These are phyloP conservation scores for Psittacara wagleri DNA, from an alignment of 2,113 vertebrate species.

Conservation along the genomic window DNA sequence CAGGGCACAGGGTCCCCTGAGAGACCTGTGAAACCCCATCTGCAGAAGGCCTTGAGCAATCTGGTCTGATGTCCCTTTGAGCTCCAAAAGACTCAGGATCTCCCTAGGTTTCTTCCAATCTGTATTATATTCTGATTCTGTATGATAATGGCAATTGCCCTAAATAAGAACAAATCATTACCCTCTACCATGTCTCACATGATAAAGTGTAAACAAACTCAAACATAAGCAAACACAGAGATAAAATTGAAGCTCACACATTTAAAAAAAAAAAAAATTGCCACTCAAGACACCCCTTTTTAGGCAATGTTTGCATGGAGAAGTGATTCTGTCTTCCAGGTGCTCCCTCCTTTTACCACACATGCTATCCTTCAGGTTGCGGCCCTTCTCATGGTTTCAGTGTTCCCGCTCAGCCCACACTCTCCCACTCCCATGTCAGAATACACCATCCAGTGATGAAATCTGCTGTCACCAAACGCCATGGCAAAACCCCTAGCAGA, in stretches of 20 bases:
- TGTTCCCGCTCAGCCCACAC: background rate
- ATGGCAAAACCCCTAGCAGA: background rate
- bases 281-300: background rate
- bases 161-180: background rate
- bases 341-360: background rate
- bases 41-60: background rate
- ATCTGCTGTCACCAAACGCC: fast-evolving
- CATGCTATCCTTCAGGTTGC: background rate
- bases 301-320: background rate
- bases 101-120: background rate
- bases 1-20: background rate
- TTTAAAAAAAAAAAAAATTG: background rate
- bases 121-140: background rate
- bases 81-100: background rate
- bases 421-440: fast-evolving
- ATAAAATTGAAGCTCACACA: background rate
- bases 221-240: background rate
- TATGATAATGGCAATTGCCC: background rate
- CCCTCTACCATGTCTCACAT: background rate
- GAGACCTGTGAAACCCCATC: background rate
- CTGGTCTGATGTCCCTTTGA: fast-evolving
- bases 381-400: background rate
- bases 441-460: background rate
- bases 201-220: background rate
- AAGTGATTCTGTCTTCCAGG: background rate